Conservation (phyloP, 2,113 vertebrate genomes). For the Gavia stellata region DNA sequence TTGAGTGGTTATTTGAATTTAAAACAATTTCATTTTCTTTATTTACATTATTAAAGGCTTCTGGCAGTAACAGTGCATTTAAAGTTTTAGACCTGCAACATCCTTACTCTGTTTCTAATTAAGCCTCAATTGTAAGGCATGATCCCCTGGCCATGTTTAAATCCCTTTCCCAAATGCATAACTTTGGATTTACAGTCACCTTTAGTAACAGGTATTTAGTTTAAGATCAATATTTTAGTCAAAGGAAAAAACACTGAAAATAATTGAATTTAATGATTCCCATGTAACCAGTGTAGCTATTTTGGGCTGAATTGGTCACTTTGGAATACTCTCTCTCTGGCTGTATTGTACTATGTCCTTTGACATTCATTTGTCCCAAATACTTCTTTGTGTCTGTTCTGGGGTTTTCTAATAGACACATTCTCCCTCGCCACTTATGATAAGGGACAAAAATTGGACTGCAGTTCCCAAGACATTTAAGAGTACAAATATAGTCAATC, state of each 20-base stretch:
- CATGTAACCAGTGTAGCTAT: background rate
- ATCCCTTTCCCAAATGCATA: background rate
- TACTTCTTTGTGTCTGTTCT: background rate
- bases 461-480: background rate
- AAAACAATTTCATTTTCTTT: background rate
- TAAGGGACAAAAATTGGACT: background rate
- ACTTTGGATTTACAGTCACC: background rate
- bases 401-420: background rate
- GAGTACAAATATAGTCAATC: background rate
- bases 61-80: background rate
- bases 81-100: background rate
- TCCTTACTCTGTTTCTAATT: constrained; percentile 24
- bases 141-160: background rate
- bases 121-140: background rate
- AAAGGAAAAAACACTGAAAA: background rate
- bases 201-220: background rate
- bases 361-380: background rate
- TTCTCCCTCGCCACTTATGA: background rate
- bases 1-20: background rate
- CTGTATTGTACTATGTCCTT: background rate
- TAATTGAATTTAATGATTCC: background rate
- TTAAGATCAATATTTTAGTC: constrained; percentile 7
- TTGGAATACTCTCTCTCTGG: background rate
- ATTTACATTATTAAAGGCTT: constrained; percentile 24
- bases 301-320: background rate